phyloP scores from a whole-genome alignment of 2,113 vertebrate genomes.

The Pardalotus punctatus region DNA sequence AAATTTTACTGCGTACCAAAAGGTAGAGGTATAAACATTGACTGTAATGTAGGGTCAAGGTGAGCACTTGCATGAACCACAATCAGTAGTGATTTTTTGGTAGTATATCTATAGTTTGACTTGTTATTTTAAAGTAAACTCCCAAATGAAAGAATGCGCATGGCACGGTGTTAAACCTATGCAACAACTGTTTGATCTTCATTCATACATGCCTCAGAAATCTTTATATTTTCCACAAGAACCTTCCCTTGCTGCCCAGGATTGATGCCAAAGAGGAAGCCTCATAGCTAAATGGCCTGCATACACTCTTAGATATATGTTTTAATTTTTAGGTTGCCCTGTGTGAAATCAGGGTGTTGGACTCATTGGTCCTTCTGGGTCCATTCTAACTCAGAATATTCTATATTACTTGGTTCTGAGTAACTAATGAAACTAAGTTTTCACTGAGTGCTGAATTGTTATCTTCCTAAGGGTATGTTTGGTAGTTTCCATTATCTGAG shows the following conservation, averaged over 20 bases:
- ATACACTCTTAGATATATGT: accelerated
- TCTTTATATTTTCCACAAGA: neutral
- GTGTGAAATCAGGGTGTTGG: neutral
- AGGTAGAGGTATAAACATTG: neutral
- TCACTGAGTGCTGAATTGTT: neutral
- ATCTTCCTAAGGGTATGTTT: neutral
- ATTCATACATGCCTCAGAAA: neutral
- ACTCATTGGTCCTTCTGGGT: accelerated
- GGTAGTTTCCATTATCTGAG: neutral
- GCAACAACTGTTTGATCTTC: neutral
- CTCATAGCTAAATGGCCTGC: neutral
- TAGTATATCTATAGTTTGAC: neutral
- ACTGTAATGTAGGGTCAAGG: neutral
- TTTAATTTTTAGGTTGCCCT: neutral
- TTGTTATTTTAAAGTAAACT: neutral
- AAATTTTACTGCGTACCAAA: neutral
- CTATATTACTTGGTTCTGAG: neutral
- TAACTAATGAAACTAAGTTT: neutral
- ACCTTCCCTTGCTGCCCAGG: neutral
- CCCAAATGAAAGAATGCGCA: neutral
- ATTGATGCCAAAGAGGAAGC: neutral
- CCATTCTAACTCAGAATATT: neutral
- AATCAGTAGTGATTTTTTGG: neutral
- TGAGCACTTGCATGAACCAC: neutral
- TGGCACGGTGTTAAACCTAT: neutral